Base-by-base conservation (phyloP, 2,113 vertebrate genomes). In the Haplochromis vanheusdeni region DNA sequence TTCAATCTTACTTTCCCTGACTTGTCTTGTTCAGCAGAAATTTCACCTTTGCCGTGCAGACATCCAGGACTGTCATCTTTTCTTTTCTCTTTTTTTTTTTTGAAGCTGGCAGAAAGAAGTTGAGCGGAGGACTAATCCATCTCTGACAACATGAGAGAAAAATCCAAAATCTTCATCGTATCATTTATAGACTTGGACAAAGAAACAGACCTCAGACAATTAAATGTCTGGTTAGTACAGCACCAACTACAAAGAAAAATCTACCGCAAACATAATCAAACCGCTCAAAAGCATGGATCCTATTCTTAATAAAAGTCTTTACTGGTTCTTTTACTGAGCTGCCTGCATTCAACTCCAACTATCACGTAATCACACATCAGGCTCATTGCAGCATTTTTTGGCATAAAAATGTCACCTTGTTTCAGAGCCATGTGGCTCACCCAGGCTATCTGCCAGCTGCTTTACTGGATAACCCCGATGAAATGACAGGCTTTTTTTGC, bases 401-500 rank as follows among this genome's bases (percentile, higher is more conserved):
- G 9, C 81, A 47, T 42, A 42, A 58, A 40, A 26, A 45, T 45
- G 68, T 73, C 81, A 73, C 55, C 82, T 81, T 45, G 37, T 56
- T 86, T 85, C 56, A 77, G 79, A 52, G 35, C 40, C 11, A 80
- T 52, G 45, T 37, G 28, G 45, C 45, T 81, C 19, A 1, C n/a
- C 65, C 73, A 83, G 81, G 75, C 87, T 87, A 89, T 84, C 93
- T 89, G 90, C 87, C 88, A 91, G 90, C 91, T 89, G 89, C 86
- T 91, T 81, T 23, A 23, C 88, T 89, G 52, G 89, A 94, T 89
- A 90, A 89, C 81, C 65, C 21, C 49, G 16, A 79, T 87, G 89
- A 94, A 91, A 86, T 92, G 92, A 94, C 86, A 88, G 91, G 42
- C 83, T 37, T 65, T 37, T 92, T 85, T 86, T 87, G 90, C 73